Base-by-base conservation (phyloP, 2,113 vertebrate species). In the Sebastes schlegelii region DNA sequence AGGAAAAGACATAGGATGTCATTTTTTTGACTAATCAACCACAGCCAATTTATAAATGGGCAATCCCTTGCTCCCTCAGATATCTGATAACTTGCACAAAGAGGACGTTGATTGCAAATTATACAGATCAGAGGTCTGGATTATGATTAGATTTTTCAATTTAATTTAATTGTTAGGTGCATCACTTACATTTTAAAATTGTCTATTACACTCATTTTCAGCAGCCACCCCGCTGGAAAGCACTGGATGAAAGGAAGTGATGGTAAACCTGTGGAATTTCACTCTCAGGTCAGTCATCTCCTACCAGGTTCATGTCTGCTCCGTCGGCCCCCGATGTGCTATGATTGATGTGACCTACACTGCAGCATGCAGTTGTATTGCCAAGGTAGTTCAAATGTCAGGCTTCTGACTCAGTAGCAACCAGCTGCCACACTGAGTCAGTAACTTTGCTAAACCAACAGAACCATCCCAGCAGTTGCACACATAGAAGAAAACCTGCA, bases 361-460 rank as follows among this genome's bases (percentile, higher is more conserved):
- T 55, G 64, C 74, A 63, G 55, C 65, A 43, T 54, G 82, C 79
- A 63, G 52, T 81, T 67, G 75, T 60, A 23, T 26, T 63, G 80
- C 77, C 80, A 46, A 21, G 21, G 23, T 21, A 61, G 63, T 80
- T 88, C 86, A 83, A 78, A 84, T 57, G 80, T 91, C 80, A 84
- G 60, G 54, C 86, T 88, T 83, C 82, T 83, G 77, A 46, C 72
- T 79, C 86, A 74, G 86, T 82, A 74, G 86, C 83, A 78, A 45
- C 45, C 66, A 43, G 80, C 71, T 82, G 76, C 52, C 71, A 84
- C 84, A 79, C 75, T 21, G 83, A 77, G 65, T 64, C 54, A 2
- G 26, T 42, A 40, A 74, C 77, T 68, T 73, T 34, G 13, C 21
- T 74, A 65, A 84, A 88, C 23, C 68, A 82, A 75, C 73, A 74